phyloP scores from a whole-genome alignment of 2,113 vertebrate species.

The Serilophus lunatus region DNA sequence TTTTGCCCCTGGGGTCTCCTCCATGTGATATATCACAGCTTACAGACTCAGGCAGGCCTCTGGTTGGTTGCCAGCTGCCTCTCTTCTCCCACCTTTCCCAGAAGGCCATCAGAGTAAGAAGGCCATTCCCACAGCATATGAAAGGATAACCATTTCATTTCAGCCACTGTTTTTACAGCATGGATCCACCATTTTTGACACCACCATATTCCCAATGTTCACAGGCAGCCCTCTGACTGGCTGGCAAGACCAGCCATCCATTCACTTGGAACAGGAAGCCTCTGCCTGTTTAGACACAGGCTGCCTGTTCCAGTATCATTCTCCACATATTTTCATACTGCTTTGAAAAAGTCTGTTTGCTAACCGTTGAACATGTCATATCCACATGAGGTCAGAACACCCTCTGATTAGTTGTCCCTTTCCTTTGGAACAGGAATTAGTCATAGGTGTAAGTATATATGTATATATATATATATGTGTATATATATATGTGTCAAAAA shows the following conservation, averaged over 20 bases:
- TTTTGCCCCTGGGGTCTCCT: neutral
- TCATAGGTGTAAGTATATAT: neutral
- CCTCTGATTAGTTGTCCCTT: neutral
- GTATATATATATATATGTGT: too few species aligned
- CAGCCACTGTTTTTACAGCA: neutral
- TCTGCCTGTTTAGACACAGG: neutral
- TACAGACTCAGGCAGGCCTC: neutral
- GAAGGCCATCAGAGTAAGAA: neutral
- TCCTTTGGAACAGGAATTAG: neutral
- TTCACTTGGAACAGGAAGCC: neutral
- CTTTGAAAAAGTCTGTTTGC: neutral
- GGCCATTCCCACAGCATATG: neutral
- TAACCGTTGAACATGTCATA: neutral
- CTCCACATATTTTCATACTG: neutral
- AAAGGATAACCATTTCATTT: neutral
- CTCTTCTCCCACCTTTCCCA: neutral
- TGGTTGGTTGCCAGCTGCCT: neutral
- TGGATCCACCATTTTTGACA: neutral
- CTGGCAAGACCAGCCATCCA: neutral
- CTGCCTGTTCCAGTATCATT: neutral
- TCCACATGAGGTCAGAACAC: neutral
- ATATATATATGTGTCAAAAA: neutral
- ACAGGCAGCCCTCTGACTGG: neutral
- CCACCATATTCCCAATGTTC: fast-evolving
- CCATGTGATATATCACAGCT: neutral